Evolutionary conservation across 2,888 invertebrate species (phyloP).

Genomic region (Hymenopus coronatus): DNA sequence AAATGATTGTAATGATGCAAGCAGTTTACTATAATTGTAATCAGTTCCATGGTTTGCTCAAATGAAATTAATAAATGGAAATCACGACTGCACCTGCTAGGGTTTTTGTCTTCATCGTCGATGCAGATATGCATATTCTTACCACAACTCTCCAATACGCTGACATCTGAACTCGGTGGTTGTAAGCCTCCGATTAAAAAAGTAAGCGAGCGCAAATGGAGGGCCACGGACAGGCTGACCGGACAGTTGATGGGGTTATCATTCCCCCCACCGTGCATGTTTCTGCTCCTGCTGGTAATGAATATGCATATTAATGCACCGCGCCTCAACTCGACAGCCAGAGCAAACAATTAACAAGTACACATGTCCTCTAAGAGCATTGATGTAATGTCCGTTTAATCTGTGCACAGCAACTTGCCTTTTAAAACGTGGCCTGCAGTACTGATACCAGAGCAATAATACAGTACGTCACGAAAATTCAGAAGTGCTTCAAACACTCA

Average conservation of each 20-base stretch:
- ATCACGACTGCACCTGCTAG: no score
- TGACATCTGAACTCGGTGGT: neutral
- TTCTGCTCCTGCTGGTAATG: neutral
- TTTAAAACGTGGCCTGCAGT: no score
- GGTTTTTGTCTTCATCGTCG: no score
- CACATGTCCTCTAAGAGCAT: neutral
- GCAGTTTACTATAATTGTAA: no score
- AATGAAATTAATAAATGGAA: no score
- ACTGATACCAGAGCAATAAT: no score
- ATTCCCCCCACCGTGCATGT: neutral
- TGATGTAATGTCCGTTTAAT: neutral
- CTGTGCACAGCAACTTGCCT: neutral
- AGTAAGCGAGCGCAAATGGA: neutral
- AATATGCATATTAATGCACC: slow-evolving; percentile 18
- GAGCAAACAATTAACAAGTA: slow-evolving; percentile 17
- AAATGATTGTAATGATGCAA: no score
- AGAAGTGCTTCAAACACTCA: no score
- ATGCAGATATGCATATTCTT: neutral
- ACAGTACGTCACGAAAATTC: no score
- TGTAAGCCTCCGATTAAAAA: neutral
- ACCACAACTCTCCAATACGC: neutral
- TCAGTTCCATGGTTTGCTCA: no score
- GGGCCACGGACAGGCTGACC: neutral
- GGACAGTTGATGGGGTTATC: neutral
- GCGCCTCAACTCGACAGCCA: neutral